Evolutionary conservation across 2,888 invertebrate species (phyloP).

Genomic region (Chrysomela aeneicollis): DNA sequence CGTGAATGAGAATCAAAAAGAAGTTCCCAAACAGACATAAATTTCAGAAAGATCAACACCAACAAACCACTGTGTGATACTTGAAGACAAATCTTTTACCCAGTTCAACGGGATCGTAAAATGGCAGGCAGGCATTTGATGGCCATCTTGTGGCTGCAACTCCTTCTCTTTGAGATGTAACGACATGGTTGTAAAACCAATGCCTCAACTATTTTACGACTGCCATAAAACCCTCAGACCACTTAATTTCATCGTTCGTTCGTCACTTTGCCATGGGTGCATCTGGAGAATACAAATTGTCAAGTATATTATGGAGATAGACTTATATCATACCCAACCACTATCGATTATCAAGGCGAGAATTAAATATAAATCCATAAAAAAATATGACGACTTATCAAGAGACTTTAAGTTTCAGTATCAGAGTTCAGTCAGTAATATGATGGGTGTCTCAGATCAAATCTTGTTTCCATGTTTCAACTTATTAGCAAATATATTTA

Average conservation of each 20-base stretch:
- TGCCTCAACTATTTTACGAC: constrained; percentile 36
- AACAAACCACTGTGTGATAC: constrained; percentile 10
- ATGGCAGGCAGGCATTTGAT: constrained; percentile 46
- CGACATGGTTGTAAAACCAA: constrained; percentile 49
- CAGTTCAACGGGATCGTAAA: constrained; percentile 39
- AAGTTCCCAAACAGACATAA: neutral
- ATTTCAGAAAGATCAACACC: neutral
- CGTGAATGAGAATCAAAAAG: no score
- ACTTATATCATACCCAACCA: no score
- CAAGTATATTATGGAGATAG: neutral
- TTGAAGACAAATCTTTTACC: constrained; percentile 27
- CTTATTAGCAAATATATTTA: no score
- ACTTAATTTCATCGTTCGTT: constrained; percentile 13
- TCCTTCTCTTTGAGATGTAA: constrained; percentile 43
- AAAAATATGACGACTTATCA: no score
- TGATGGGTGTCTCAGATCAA: no score
- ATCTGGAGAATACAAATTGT: neutral
- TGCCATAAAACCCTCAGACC: constrained; percentile 17
- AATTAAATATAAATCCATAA: no score
- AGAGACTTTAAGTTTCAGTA: no score
- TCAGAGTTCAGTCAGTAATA: no score
- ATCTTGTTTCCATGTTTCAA: no score
- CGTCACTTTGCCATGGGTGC: neutral
- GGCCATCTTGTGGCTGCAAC: constrained; percentile 49
- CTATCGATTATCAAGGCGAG: no score